Percentiles rank a stretch among this genome's conserved stretches.
Evolutionary conservation across 2,113 vertebrate species (phyloP).

Genomic region (Oncorhynchus mykiss): DNA sequence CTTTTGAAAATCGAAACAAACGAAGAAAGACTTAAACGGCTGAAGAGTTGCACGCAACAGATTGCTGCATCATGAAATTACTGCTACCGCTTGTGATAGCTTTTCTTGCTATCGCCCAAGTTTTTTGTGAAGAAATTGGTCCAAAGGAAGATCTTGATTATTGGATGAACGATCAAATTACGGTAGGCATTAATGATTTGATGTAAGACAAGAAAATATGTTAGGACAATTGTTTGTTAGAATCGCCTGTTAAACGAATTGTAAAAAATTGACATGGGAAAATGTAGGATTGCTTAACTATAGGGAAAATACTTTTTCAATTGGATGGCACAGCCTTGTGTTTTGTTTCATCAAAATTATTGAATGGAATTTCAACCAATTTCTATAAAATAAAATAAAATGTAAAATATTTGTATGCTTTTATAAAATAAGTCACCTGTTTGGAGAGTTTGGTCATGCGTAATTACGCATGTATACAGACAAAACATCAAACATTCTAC

Average conservation of each 20-base stretch:
- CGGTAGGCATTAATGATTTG: constrained; percentile 68
- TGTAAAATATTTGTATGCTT: background rate
- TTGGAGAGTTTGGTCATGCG: background rate
- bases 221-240: background rate
- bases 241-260: no score
- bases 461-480: background rate
- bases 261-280: background rate
- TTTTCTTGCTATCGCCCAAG: constrained; percentile 76
- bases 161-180: constrained; percentile 80
- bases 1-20: background rate
- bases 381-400: background rate
- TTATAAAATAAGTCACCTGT: background rate
- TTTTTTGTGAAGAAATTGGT: constrained; percentile 78
- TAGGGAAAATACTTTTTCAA: background rate
- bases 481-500: background rate
- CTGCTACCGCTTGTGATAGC: constrained; percentile 75
- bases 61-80: constrained; percentile 79
- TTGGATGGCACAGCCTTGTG: background rate
- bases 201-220: background rate
- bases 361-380: background rate
- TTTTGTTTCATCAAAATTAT: background rate
- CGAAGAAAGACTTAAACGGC: background rate
- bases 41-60: constrained; percentile 16
- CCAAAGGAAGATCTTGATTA: constrained; percentile 80
- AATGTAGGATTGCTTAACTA: background rate